Percentiles rank a stretch among this genome's conserved stretches.
phyloP scores from a whole-genome alignment of 1,140 invertebrate genomes.

The Globodera rostochiensis region DNA sequence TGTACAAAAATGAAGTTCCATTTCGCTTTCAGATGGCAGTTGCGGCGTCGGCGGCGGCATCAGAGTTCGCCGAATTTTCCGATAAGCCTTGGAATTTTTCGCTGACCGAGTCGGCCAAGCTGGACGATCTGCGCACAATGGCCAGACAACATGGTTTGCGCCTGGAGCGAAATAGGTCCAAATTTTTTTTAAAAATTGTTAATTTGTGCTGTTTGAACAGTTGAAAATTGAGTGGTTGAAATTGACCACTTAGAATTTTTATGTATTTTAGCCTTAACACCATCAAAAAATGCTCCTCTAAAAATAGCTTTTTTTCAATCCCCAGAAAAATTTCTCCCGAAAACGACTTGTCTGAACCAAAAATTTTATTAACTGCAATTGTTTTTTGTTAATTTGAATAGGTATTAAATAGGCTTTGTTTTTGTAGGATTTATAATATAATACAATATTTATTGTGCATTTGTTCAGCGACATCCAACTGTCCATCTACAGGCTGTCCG shows the following conservation, averaged over 20 bases:
- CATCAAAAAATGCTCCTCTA: no score
- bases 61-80: neutral
- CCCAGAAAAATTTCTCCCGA: neutral
- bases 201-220: no score
- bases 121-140: neutral
- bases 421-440: no score
- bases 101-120: neutral
- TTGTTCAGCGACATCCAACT: conserved; percentile 7
- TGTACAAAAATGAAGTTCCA: neutral
- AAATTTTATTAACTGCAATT: neutral
- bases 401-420: neutral
- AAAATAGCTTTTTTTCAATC: no score
- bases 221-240: no score
- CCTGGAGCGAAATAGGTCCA: neutral
- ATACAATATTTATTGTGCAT: no score
- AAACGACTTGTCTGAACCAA: neutral
- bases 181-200: no score
- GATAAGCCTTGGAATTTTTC: neutral
- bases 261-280: no score
- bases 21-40: neutral
- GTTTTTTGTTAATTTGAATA: no score
- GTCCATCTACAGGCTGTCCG: conserved; percentile 1
- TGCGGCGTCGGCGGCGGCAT: neutral
- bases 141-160: neutral
- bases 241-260: no score